These are phyloP conservation scores for Drosophila subobscura DNA, from an alignment of 1,140 invertebrate species.

Conservation along the genomic window DNA sequence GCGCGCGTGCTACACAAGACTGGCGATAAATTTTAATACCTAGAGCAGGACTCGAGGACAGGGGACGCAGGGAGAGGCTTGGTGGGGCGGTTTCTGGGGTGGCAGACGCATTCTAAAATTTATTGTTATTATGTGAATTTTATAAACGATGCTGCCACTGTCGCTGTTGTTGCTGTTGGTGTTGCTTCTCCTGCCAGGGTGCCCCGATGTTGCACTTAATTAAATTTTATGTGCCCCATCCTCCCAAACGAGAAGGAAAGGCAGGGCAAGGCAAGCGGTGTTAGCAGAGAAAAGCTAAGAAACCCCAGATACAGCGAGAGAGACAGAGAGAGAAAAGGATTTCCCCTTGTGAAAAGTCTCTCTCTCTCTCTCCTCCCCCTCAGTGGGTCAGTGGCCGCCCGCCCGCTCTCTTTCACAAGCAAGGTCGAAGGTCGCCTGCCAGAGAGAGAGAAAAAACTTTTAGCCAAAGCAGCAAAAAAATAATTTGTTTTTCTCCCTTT, in stretches of 20 bases:
- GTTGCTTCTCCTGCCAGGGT: slow-evolving; percentile 37
- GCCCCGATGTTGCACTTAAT: slow-evolving; percentile 74
- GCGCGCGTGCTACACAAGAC: slow-evolving; percentile 70
- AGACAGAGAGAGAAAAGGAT: slow-evolving; percentile 45
- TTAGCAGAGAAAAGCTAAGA: neutral
- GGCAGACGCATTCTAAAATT: slow-evolving; percentile 75
- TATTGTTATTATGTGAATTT: slow-evolving; percentile 83
- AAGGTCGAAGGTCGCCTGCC: neutral
- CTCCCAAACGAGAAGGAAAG: slow-evolving; percentile 21
- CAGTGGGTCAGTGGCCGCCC: slow-evolving; percentile 23
- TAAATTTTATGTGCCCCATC: slow-evolving; percentile 76
- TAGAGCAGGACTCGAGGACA: slow-evolving; percentile 28
- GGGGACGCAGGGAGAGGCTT: neutral
- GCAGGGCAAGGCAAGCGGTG: neutral
- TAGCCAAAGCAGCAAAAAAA: slow-evolving; percentile 39
- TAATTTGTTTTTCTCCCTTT: slow-evolving; percentile 35
- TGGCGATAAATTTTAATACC: slow-evolving; percentile 80
- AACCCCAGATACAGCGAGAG: neutral
- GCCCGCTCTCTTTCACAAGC: neutral
- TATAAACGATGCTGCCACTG: slow-evolving; percentile 74
- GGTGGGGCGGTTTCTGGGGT: slow-evolving; percentile 1
- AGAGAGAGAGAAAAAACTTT: slow-evolving; percentile 24
- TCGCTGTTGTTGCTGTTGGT: slow-evolving; percentile 41
- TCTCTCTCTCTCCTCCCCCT: too few relatives aligned
- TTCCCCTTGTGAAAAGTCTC: slow-evolving; percentile 27